These are phyloP conservation scores for Achlya flavicornis DNA, from an alignment of 2,888 invertebrate genomes.

Conservation along the genomic window DNA sequence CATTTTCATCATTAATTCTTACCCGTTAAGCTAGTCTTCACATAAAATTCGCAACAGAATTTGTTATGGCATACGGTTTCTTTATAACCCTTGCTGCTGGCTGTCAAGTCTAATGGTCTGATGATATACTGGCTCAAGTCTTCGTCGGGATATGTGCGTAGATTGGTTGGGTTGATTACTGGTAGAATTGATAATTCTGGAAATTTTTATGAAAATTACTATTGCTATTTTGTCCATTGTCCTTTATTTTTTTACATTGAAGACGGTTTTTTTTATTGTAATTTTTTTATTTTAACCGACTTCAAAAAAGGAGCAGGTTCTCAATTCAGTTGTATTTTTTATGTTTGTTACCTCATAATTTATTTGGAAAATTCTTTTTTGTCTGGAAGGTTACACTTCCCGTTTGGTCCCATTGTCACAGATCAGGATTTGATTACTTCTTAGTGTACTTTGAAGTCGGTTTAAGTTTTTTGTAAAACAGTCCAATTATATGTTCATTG, in stretches of 20 bases:
- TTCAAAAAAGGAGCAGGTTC: no score
- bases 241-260: neutral
- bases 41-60: slow-evolving; percentile 67
- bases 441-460: no score
- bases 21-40: slow-evolving; percentile 55
- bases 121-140: slow-evolving; percentile 60
- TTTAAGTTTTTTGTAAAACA: no score
- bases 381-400: no score
- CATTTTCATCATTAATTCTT: slow-evolving; percentile 13
- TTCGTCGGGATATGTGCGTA: slow-evolving; percentile 32
- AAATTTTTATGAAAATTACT: slow-evolving; percentile 8
- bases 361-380: no score
- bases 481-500: no score
- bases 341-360: no score
- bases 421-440: no score
- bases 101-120: slow-evolving; percentile 53
- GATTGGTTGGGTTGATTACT: slow-evolving; percentile 24
- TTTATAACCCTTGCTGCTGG: slow-evolving; percentile 44
- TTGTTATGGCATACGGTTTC: slow-evolving; percentile 59
- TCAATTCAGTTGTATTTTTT: no score
- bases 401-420: no score
- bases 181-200: slow-evolving; percentile 32
- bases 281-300: no score
- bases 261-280: no score
- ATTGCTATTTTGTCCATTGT: neutral